These are phyloP conservation scores for Hypolimnas misippus DNA, from an alignment of 2,888 invertebrate species.

Conservation along the genomic window DNA sequence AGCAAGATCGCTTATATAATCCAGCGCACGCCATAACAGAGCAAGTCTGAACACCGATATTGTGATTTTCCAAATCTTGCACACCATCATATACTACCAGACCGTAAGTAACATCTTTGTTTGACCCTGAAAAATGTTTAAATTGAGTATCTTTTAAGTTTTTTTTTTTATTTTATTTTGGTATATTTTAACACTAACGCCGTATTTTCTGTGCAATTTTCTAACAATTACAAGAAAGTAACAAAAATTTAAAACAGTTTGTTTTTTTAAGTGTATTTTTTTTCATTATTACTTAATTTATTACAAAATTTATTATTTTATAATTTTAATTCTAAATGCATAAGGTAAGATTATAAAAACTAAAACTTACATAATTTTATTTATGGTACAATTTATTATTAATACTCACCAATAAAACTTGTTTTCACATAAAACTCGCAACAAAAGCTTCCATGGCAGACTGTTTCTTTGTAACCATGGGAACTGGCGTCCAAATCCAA, in stretches of 20 bases:
- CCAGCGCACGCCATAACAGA: conserved; percentile 58
- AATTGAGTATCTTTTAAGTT: neutral
- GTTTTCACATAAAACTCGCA: conserved; percentile 67
- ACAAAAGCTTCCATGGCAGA: conserved; percentile 66
- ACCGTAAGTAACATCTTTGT: conserved; percentile 51
- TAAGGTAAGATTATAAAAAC: neutral
- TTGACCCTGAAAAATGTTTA: conserved; percentile 46
- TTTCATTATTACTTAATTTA: no score
- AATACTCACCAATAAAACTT: conserved; percentile 48
- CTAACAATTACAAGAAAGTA: no score
- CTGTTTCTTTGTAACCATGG: conserved; percentile 54
- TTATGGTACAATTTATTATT: no score
- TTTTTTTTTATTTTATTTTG: neutral
- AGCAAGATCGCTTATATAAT: conserved; percentile 55
- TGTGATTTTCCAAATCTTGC: conserved; percentile 48
- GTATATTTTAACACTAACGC: no score
- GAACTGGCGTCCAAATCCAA: conserved; percentile 54
- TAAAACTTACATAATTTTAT: no score
- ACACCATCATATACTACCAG: conserved; percentile 59
- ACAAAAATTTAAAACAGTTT: no score
- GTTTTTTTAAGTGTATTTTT: neutral
- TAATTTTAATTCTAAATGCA: neutral
- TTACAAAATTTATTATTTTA: no score
- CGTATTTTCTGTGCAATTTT: no score
- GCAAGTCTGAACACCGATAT: conserved; percentile 61